These are phyloP conservation scores for Lymantria monacha DNA, from an alignment of 2,888 invertebrate genomes.

Conservation along the genomic window DNA sequence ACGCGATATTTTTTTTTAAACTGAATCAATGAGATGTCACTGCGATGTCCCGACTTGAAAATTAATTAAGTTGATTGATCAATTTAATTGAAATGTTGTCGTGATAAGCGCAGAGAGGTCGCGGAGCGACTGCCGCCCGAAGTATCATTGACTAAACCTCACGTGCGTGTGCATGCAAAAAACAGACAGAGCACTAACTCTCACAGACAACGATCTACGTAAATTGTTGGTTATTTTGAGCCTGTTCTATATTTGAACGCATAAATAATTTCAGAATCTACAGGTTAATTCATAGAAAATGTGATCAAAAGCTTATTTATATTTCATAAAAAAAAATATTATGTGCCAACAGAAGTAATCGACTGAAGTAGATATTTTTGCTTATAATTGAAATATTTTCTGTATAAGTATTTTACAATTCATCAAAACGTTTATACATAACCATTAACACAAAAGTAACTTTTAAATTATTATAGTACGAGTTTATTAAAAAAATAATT, in stretches of 20 bases:
- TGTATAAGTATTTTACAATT: background rate
- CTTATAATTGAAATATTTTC: background rate
- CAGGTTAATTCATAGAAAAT: constrained; percentile 11
- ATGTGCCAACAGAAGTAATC: background rate
- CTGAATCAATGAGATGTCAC: constrained; percentile 6
- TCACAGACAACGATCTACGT: constrained; percentile 47
- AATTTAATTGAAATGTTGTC: constrained; percentile 58
- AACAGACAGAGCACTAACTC: constrained; percentile 39
- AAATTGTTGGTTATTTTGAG: constrained; percentile 31
- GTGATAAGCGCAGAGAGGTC: constrained; percentile 74
- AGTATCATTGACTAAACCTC: constrained; percentile 68
- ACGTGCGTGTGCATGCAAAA: constrained; percentile 76
- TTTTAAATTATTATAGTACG: too few species aligned
- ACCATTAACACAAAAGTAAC: too few species aligned
- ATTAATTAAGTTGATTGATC: constrained; percentile 56
- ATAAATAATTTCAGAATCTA: constrained; percentile 27
- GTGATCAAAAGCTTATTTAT: constrained; percentile 2
- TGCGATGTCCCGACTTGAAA: constrained; percentile 39
- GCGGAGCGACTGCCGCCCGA: constrained; percentile 67
- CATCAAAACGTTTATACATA: too few species aligned
- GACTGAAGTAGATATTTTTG: background rate
- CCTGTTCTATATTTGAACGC: constrained; percentile 25
- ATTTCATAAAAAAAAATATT: background rate
- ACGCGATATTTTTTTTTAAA: constrained; percentile 5
- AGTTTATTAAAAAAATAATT: too few species aligned